Conservation (phyloP, 2,888 invertebrate species). For the Trichopria drosophilae region DNA sequence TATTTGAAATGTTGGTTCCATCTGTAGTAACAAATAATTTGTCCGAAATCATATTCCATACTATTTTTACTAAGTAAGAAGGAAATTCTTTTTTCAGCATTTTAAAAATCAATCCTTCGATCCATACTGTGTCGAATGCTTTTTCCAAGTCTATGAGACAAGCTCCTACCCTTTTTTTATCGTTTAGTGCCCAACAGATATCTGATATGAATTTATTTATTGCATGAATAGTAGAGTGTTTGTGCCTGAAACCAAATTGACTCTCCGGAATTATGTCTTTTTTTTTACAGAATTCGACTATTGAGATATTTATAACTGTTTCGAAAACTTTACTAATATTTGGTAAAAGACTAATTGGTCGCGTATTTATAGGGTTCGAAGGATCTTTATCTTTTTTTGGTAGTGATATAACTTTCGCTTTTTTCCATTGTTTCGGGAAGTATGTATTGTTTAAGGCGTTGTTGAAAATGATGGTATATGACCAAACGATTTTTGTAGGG, state of each 20-base stretch:
- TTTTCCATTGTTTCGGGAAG: constrained; percentile 40
- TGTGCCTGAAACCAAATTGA: constrained; percentile 33
- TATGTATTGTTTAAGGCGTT: constrained; percentile 28
- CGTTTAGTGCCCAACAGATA: constrained; percentile 15
- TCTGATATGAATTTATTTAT: constrained; percentile 23
- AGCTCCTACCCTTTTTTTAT: constrained; percentile 17
- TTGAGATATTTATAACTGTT: constrained; percentile 23
- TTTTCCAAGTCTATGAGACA: constrained; percentile 28
- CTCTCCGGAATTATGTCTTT: constrained; percentile 27
- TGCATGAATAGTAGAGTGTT: constrained; percentile 33
- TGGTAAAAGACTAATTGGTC: constrained; percentile 37
- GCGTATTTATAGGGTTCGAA: constrained; percentile 25
- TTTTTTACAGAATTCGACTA: constrained; percentile 3
- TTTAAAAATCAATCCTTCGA: constrained; percentile 27
- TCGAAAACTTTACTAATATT: constrained; percentile 39
- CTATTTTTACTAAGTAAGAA: constrained; percentile 10
- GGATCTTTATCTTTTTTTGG: constrained; percentile 23
- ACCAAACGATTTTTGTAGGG: constrained; percentile 4
- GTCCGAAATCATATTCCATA: constrained; percentile 22
- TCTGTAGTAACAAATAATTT: constrained; percentile 20
- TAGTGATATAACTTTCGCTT: constrained; percentile 35
- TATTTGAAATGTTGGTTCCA: not conserved
- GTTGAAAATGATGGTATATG: constrained; percentile 28
- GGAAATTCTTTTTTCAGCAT: constrained; percentile 26
- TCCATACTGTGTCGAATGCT: constrained; percentile 28